Evolutionary conservation across 1,140 invertebrate species (phyloP), one percentile per base, ranked within the genome.

Genomic region (Homalodisca vitripennis): DNA sequence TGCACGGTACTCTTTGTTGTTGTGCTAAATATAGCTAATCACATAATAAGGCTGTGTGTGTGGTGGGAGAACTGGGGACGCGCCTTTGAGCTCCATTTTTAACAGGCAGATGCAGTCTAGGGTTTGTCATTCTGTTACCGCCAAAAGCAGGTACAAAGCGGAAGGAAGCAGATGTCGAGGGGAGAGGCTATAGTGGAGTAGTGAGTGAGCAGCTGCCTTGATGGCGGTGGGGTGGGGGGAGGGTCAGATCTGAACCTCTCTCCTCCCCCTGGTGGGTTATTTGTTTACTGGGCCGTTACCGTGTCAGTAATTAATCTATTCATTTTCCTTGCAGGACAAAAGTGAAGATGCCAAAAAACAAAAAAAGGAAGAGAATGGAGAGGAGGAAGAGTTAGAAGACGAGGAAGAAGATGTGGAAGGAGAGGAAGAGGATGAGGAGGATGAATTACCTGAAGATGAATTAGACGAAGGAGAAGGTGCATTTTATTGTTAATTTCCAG

Each of bases 271-370:
- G n/a, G n/a, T n/a, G n/a, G n/a, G n/a, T n/a, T n/a, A n/a, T n/a
- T n/a, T n/a, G n/a, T n/a, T n/a, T n/a, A n/a, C n/a, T n/a, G n/a
- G n/a, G n/a, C n/a, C n/a, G n/a, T n/a, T n/a, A n/a, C n/a, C n/a
- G n/a, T n/a, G n/a, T n/a, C n/a, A n/a, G n/a, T n/a, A n/a, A n/a
- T n/a, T n/a, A n/a, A n/a, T n/a, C n/a, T n/a, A n/a, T n/a, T n/a
- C n/a, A n/a, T n/a, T n/a, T 53, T 22, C 20, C 3, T 74, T 82
- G 24, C 74, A 89, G 89, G 89, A 90, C 66, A 90, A 90, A 81
- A 83, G 80, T 66, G 87, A 89, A 24, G 88, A 90, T 51, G 84
- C 85, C 53, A 91, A 91, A 82, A 91, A 90, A 82, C 85, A 86
- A 76, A 89, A 88, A 81, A 91, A 90, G 76, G 79, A 79, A 68